A percentile compares a stretch with the other conserved stretches of the same genome.
Conservation (phyloP, 2,113 vertebrate genomes). For the Coracopsis vasa region DNA sequence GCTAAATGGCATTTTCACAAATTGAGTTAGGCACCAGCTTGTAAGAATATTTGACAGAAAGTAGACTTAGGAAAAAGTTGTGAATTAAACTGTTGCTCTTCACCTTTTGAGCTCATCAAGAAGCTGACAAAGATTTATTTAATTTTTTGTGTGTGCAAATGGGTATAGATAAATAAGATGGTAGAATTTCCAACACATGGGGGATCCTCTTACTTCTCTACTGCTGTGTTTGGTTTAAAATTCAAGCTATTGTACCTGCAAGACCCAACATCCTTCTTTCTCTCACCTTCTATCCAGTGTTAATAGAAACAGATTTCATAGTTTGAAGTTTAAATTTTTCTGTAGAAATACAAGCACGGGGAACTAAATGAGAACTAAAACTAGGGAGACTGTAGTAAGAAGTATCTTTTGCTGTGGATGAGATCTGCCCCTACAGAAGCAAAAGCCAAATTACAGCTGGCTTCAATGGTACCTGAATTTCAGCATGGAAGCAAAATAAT, state of each 20-base stretch:
- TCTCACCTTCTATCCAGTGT: neutral
- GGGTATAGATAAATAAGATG: neutral
- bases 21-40: neutral
- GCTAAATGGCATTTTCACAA: neutral
- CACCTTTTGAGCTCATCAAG: neutral
- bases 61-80: neutral
- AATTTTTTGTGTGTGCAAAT: neutral
- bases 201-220: neutral
- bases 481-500: neutral
- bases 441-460: neutral
- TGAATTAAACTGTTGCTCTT: neutral
- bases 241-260: neutral
- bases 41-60: neutral
- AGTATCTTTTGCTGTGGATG: neutral
- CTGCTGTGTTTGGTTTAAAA: neutral
- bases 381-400: neutral
- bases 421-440: neutral
- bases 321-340: neutral
- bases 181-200: neutral
- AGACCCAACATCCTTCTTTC: neutral
- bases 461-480: neutral
- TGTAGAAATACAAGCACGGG: neutral
- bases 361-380: neutral
- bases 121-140: neutral
- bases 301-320: neutral